A percentile compares a stretch with the other conserved stretches of the same genome.
Evolutionary conservation across 2,888 invertebrate species (phyloP).

Genomic region (Acleris literana): DNA sequence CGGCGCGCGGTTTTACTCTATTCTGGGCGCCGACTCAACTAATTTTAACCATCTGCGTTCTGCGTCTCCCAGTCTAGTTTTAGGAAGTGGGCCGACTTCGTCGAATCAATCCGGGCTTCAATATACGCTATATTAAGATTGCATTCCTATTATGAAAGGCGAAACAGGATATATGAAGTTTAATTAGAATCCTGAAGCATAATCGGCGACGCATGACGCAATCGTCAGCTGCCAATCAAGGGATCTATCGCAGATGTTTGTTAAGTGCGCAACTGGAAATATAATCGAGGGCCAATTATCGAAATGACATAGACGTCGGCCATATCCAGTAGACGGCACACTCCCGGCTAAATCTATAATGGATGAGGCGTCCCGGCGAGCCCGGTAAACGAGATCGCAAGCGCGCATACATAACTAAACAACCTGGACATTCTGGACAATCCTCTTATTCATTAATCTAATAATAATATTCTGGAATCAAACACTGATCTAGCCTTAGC

Average conservation of each 20-base stretch:
- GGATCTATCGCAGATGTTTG: conserved; percentile 72
- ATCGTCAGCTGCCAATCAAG: conserved; percentile 67
- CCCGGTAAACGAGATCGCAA: conserved; percentile 78
- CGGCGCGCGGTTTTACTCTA: conserved; percentile 77
- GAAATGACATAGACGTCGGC: conserved; percentile 75
- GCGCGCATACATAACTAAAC: conserved; percentile 70
- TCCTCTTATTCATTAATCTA: conserved; percentile 66
- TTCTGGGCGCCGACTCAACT: conserved; percentile 73
- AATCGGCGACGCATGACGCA: conserved; percentile 70
- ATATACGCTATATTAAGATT: conserved; percentile 26
- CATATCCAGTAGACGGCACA: conserved; percentile 65
- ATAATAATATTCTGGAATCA: conserved; percentile 31
- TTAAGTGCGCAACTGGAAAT: conserved; percentile 67
- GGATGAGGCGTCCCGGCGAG: conserved; percentile 79
- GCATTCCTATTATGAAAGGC: conserved; percentile 8
- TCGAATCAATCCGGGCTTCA: conserved; percentile 55
- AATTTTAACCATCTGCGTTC: conserved; percentile 82
- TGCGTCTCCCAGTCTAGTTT: conserved; percentile 79
- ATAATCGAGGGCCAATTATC: conserved; percentile 73
- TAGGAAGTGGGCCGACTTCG: conserved; percentile 80
- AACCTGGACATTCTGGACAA: conserved; percentile 51
- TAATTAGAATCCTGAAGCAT: conserved; percentile 62
- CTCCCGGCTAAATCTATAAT: conserved; percentile 78
- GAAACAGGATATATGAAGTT: conserved; percentile 39
- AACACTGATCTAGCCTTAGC: too few relatives aligned